Evolutionary conservation across 2,888 invertebrate genomes (phyloP).

Genomic region (Hanleya hanleyi): DNA sequence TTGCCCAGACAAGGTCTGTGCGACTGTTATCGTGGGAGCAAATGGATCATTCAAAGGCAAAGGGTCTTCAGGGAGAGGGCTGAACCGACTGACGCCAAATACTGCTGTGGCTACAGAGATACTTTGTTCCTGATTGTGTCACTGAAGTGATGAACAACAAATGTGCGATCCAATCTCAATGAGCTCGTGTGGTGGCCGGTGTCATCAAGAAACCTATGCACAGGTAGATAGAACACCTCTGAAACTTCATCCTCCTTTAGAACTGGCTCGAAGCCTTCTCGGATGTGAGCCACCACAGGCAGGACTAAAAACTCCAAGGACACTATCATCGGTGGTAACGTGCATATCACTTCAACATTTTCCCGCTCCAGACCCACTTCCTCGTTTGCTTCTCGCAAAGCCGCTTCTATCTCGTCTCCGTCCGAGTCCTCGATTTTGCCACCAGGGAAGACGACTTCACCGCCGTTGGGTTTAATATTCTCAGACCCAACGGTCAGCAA

Average conservation of each 20-base stretch:
- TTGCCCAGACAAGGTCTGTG: too few relatives aligned
- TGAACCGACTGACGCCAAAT: too few relatives aligned
- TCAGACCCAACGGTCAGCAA: conserved; percentile 58
- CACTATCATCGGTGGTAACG: conserved; percentile 49
- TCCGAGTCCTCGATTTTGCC: conserved; percentile 63
- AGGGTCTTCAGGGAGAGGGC: too few relatives aligned
- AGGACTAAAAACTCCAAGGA: conserved; percentile 51
- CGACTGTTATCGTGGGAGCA: too few relatives aligned
- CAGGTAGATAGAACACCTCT: conserved; percentile 59
- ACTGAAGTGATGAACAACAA: conserved; percentile 50
- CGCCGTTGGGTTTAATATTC: conserved; percentile 54
- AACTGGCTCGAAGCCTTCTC: conserved; percentile 51
- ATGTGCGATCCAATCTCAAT: too few relatives aligned
- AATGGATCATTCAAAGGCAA: too few relatives aligned
- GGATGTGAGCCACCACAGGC: conserved; percentile 62
- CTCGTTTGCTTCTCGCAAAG: conserved; percentile 69
- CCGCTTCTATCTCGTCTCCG: conserved; percentile 56
- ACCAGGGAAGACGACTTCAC: conserved; percentile 68
- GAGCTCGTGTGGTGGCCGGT: too few relatives aligned
- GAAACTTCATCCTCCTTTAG: conserved; percentile 64
- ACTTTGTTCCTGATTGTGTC: conserved; percentile 43
- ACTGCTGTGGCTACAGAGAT: conserved; percentile 47
- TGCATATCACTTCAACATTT: conserved; percentile 56
- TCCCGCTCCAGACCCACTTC: conserved; percentile 64
- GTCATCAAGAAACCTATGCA: conserved; percentile 54